phyloP scores from a whole-genome alignment of 1,140 invertebrate species.

The Neodiprion pinetum region DNA sequence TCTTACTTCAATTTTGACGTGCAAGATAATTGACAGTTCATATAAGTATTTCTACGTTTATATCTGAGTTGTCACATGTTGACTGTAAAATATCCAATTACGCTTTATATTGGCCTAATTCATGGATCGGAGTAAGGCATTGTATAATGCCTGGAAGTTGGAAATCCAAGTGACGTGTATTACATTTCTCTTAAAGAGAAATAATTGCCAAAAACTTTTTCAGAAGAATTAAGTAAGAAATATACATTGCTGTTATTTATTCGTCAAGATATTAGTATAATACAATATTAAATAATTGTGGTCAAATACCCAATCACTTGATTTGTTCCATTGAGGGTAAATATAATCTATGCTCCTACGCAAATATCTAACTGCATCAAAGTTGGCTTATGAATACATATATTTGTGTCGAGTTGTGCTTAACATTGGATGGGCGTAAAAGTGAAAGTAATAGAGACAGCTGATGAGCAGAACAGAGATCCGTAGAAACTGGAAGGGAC shows the following conservation, averaged over 20 bases:
- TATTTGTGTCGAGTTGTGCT: constrained; percentile 1
- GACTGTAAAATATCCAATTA: background rate
- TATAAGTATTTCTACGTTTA: background rate
- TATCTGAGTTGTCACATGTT: background rate
- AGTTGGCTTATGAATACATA: background rate
- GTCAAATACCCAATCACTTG: background rate
- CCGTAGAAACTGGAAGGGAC: background rate
- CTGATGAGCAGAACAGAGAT: background rate
- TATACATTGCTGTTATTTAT: background rate
- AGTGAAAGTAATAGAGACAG: constrained; percentile 3
- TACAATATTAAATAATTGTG: background rate
- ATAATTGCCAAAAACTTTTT: background rate
- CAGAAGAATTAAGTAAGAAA: background rate
- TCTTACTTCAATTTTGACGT: background rate
- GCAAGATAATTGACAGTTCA: background rate
- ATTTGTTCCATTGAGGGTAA: background rate
- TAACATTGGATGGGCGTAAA: background rate
- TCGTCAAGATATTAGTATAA: background rate
- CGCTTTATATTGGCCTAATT: background rate
- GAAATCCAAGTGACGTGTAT: too few species aligned
- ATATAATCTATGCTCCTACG: background rate
- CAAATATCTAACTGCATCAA: background rate
- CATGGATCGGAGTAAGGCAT: too few species aligned
- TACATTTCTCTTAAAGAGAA: too few species aligned
- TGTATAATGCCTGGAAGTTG: too few species aligned